phyloP scores from a whole-genome alignment of 1,140 invertebrate genomes.

The Pygmarrhopalites habei region DNA sequence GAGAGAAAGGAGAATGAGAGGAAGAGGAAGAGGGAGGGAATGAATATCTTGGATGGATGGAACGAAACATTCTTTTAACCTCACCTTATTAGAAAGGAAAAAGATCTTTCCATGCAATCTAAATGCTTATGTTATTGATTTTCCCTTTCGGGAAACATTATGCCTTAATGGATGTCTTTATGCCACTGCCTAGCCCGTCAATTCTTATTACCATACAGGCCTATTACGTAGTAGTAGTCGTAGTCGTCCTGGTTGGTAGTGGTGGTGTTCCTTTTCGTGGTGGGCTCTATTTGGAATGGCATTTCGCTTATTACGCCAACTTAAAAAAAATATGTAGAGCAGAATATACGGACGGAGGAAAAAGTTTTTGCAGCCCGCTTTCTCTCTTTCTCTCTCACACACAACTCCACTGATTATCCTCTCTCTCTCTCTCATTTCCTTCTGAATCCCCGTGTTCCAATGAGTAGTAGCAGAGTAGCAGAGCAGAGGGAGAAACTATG shows the following conservation, averaged over 20 bases:
- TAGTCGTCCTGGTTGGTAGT: too few relatives aligned
- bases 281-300: conserved; percentile 29
- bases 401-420: conserved; percentile 32
- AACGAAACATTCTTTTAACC: conserved; percentile 34
- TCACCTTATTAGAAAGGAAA: conserved; percentile 38
- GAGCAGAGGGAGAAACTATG: too few relatives aligned
- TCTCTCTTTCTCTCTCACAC: too few relatives aligned
- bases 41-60: conserved; percentile 25
- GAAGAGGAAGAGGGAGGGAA: conserved; percentile 13
- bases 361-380: conserved; percentile 20
- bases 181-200: conserved; percentile 34
- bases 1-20: conserved; percentile 17
- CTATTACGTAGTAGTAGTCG: conserved; percentile 22
- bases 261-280: too few relatives aligned
- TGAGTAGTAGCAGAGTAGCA: too few relatives aligned
- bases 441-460: too few relatives aligned
- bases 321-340: too few relatives aligned
- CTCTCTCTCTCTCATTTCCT: conserved; percentile 10
- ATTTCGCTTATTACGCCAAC: conserved; percentile 32
- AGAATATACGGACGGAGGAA: too few relatives aligned
- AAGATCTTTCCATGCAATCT: conserved; percentile 40
- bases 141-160: conserved; percentile 38
- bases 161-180: conserved; percentile 40
- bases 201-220: conserved; percentile 35
- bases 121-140: conserved; percentile 41